Percentiles rank a stretch among this genome's conserved stretches.
Conservation (phyloP, 2,888 invertebrate genomes). For the Aproaerema taeniolella region DNA sequence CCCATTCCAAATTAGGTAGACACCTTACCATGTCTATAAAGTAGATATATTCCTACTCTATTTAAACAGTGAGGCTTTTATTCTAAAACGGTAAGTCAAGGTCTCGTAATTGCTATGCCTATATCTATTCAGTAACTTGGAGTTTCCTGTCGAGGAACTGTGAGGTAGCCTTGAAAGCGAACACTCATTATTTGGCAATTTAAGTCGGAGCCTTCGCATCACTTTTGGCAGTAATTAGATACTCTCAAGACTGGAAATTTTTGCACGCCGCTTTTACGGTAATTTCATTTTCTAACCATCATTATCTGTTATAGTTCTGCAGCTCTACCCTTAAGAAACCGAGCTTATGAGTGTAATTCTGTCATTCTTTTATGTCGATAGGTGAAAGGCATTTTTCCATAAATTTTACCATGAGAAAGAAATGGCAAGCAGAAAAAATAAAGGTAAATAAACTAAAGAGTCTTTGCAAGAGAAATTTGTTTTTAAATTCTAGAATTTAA, state of each 20-base stretch:
- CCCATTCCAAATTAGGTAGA: no score
- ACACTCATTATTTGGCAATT: constrained; percentile 68
- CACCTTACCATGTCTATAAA: no score
- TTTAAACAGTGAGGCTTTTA: constrained; percentile 61
- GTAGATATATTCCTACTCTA: constrained; percentile 38
- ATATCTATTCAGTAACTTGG: constrained; percentile 66
- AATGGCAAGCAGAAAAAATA: no score
- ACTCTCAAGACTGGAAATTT: not conserved
- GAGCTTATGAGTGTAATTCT: no score
- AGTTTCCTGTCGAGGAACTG: constrained; percentile 66
- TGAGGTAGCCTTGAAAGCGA: constrained; percentile 58
- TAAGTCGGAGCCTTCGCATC: constrained; percentile 50
- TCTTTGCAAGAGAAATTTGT: no score
- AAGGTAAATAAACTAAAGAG: no score
- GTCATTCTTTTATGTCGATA: no score
- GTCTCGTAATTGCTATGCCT: constrained; percentile 64
- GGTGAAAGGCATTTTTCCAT: no score
- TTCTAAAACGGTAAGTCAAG: constrained; percentile 75
- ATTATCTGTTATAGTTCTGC: not conserved
- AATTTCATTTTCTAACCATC: not conserved
- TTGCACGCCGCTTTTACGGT: not conserved
- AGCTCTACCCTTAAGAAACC: no score
- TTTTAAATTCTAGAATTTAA: no score
- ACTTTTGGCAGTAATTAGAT: constrained; percentile 48
- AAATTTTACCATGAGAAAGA: no score